Percentiles rank a stretch among this genome's conserved stretches.
Conservation (phyloP, 2,797 vertebrate species). For the Esox lucius region DNA sequence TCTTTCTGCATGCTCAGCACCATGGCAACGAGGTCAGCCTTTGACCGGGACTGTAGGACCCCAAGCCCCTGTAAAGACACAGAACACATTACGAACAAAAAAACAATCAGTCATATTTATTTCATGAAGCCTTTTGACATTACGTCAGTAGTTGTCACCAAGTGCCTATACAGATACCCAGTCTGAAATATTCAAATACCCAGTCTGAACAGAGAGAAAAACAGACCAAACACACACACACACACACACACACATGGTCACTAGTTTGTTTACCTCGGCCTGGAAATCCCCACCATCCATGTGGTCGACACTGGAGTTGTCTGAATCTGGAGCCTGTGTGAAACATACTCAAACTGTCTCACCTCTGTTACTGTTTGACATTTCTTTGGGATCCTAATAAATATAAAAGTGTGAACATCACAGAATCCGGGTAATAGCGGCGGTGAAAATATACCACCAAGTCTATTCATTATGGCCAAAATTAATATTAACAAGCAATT, state of each 20-base stretch:
- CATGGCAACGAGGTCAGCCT: constrained; percentile 54
- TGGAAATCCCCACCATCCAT: constrained; percentile 29
- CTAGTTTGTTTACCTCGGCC: constrained; percentile 36
- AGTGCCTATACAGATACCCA: constrained; percentile 7
- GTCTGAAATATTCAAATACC: not conserved
- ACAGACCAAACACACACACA: not conserved
- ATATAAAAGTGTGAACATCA: not conserved
- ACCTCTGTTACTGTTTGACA: not conserved
- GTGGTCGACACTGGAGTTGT: constrained; percentile 23
- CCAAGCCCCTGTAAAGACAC: constrained; percentile 25
- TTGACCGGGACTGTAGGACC: constrained; percentile 51
- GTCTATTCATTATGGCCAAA: too few species aligned
- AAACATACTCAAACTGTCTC: not conserved
- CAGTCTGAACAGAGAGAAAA: too few species aligned
- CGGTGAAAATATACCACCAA: too few species aligned
- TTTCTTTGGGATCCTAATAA: too few species aligned
- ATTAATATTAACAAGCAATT: too few species aligned
- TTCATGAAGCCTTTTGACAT: too few species aligned
- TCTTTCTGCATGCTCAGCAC: constrained; percentile 59
- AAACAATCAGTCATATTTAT: not conserved
- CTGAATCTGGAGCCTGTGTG: constrained; percentile 39
- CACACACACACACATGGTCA: not conserved
- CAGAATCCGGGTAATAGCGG: not conserved
- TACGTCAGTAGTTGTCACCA: too few species aligned
- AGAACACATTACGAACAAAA: not conserved